phyloP scores from a whole-genome alignment of 2,113 vertebrate genomes.

The Neoarius graeffei region DNA sequence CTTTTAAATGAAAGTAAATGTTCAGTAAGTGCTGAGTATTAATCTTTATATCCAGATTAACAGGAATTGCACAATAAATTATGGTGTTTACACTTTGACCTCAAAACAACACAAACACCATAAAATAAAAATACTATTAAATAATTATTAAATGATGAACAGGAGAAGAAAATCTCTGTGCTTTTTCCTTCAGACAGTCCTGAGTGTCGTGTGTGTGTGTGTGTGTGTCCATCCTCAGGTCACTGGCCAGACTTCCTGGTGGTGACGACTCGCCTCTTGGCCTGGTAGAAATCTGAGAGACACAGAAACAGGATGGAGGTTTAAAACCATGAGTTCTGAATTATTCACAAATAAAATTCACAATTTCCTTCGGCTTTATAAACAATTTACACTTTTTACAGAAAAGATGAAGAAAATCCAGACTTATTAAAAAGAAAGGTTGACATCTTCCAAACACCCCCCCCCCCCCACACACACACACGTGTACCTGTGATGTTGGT shows the following conservation, averaged over 20 bases:
- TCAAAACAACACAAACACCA: neutral
- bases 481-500: conserved; percentile 23
- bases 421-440: too few relatives aligned
- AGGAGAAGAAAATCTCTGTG: neutral
- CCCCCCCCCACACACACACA: neutral
- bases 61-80: neutral
- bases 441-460: neutral
- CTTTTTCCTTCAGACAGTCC: conserved; percentile 49
- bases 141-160: neutral
- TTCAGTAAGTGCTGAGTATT: neutral
- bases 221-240: conserved; percentile 43
- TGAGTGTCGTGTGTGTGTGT: conserved; percentile 52
- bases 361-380: too few relatives aligned
- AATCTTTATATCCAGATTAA: neutral
- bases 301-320: neutral
- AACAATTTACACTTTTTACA: neutral
- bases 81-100: conserved; percentile 21
- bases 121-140: neutral
- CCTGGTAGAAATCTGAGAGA: conserved; percentile 84
- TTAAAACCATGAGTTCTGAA: neutral
- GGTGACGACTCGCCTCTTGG: conserved; percentile 76
- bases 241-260: conserved; percentile 77
- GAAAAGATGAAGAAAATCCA: neutral
- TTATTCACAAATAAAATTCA: neutral
- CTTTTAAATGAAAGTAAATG: neutral